These are phyloP conservation scores for Corvus cornix DNA, from an alignment of 2,113 vertebrate genomes.

Conservation along the genomic window DNA sequence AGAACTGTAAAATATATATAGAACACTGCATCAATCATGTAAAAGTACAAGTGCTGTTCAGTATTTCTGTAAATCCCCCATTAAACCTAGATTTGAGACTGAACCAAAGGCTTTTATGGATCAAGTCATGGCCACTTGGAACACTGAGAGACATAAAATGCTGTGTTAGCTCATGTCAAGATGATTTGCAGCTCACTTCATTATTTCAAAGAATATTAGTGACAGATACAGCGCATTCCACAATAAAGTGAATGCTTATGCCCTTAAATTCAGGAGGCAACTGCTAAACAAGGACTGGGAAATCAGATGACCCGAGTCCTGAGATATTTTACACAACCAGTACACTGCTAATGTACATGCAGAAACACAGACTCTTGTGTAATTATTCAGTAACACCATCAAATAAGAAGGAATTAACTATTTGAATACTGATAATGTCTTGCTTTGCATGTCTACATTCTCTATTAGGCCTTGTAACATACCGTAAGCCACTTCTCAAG, in stretches of 20 bases:
- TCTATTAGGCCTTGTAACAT: neutral
- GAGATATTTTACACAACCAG: neutral
- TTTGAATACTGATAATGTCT: neutral
- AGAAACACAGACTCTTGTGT: neutral
- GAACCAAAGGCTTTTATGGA: constrained; percentile 50
- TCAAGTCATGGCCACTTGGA: constrained; percentile 54
- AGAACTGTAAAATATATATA: constrained; percentile 41
- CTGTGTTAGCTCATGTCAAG: constrained; percentile 9
- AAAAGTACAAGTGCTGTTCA: constrained; percentile 21
- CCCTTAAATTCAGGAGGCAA: neutral
- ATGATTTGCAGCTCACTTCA: constrained; percentile 36
- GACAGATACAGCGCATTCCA: neutral
- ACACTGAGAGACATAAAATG: constrained; percentile 40
- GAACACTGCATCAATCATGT: constrained; percentile 54
- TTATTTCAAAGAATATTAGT: constrained; percentile 12
- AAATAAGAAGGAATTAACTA: neutral
- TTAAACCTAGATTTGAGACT: constrained; percentile 51
- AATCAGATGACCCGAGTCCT: neutral
- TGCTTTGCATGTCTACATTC: neutral
- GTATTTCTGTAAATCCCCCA: constrained; percentile 55
- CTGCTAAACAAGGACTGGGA: neutral
- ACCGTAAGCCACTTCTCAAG: neutral
- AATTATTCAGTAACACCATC: neutral
- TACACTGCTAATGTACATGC: neutral
- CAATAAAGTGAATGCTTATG: neutral